Conservation (phyloP, 1,140 invertebrate genomes). For the Eurosta solidaginis region DNA sequence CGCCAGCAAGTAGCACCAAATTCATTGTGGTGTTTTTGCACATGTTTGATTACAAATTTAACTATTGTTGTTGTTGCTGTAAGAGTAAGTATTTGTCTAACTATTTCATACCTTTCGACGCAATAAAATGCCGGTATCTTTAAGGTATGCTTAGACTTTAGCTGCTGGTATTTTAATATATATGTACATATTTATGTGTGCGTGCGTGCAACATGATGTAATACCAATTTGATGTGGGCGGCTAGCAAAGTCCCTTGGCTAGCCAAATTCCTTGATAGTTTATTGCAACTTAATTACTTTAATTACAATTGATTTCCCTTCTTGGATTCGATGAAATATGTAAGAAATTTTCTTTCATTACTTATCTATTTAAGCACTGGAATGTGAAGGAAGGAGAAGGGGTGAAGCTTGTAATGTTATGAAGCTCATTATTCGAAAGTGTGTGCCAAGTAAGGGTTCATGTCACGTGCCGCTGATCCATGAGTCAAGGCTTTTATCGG, state of each 20-base stretch:
- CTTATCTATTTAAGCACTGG: too few species aligned
- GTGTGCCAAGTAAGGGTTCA: neutral
- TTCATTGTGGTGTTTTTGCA: neutral
- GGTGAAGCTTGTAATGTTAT: too few species aligned
- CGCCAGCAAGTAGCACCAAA: neutral
- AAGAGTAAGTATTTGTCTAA: neutral
- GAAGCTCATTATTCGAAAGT: neutral
- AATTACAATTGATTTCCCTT: conserved; percentile 5
- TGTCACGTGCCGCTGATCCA: neutral
- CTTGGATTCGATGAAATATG: neutral
- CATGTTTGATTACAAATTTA: neutral
- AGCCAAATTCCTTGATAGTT: conserved; percentile 4
- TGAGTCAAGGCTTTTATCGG: neutral
- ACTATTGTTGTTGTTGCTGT: neutral
- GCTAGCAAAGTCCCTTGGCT: neutral
- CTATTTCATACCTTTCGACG: neutral
- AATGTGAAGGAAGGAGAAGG: neutral
- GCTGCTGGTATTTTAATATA: neutral
- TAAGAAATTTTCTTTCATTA: neutral
- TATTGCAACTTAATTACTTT: conserved; percentile 27
- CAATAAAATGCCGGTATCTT: neutral
- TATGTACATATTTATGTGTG: neutral
- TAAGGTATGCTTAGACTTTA: too few species aligned
- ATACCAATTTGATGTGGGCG: neutral
- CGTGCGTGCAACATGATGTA: neutral